phyloP scores from a whole-genome alignment of 2,113 vertebrate genomes.

The Pseudorhombus dupliciocellatus region DNA sequence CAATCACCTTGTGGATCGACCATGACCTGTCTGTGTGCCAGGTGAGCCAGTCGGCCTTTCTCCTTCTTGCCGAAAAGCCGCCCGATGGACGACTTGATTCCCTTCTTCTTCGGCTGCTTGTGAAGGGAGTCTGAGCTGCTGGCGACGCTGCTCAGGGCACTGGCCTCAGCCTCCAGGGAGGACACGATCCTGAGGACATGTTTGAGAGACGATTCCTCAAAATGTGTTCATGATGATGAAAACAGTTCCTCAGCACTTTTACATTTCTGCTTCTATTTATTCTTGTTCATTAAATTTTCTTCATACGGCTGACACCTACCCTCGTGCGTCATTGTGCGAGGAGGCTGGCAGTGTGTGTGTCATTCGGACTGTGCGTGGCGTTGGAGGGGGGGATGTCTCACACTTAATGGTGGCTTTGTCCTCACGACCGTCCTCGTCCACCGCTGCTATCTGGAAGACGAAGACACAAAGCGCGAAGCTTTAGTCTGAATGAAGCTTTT shows the following conservation, averaged over 20 bases:
- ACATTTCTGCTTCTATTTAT: no score
- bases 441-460: conserved; percentile 89
- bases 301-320: conserved; percentile 74
- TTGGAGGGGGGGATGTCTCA: conserved; percentile 96
- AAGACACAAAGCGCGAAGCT: background rate
- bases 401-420: conserved; percentile 99
- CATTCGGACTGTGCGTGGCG: conserved; percentile 94
- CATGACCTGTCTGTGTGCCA: conserved; percentile 90
- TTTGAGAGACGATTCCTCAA: background rate
- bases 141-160: conserved; percentile 89
- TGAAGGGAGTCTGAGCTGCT: conserved; percentile 99
- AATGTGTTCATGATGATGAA: no score
- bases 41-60: conserved; percentile 91
- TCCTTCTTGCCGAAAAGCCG: conserved; percentile 99
- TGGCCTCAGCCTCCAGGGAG: conserved; percentile 90
- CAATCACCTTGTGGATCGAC: conserved; percentile 72
- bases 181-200: conserved; percentile 84
- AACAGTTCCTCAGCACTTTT: no score
- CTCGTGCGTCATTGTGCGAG: conserved; percentile 93
- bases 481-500: no score
- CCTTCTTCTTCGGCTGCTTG: conserved; percentile 99
- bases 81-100: conserved; percentile 99
- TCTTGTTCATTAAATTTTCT: no score
- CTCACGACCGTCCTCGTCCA: conserved; percentile 95
- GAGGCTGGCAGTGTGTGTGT: conserved; percentile 96